Conservation (phyloP, 2,888 invertebrate species). For the Tachina lurida region DNA sequence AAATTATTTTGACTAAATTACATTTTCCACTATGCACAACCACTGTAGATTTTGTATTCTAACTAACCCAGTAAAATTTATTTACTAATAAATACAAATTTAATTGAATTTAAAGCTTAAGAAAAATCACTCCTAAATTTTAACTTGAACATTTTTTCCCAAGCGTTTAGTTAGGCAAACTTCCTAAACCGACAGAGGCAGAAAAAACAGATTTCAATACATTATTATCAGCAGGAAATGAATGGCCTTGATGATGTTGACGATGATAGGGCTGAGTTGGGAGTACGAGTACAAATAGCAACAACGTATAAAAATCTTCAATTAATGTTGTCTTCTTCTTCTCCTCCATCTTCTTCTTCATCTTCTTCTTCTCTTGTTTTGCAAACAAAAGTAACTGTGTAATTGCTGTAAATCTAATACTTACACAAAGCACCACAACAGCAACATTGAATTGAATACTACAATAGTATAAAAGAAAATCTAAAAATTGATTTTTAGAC, state of each 20-base stretch:
- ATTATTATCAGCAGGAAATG: constrained; percentile 9
- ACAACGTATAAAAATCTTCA: constrained; percentile 45
- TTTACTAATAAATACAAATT: neutral
- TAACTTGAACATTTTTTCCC: constrained; percentile 45
- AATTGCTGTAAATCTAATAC: constrained; percentile 65
- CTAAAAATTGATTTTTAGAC: constrained; percentile 46
- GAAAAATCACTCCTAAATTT: constrained; percentile 22
- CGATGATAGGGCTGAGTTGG: constrained; percentile 13
- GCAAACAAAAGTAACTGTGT: constrained; percentile 48
- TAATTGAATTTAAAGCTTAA: constrained; percentile 26
- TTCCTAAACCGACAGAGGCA: neutral
- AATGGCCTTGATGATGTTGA: constrained; percentile 14
- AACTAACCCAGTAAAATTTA: neutral
- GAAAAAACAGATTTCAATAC: constrained; percentile 43
- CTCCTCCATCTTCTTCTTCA: neutral
- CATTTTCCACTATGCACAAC: neutral
- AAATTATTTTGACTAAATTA: no score
- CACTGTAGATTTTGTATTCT: no score
- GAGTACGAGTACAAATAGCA: constrained; percentile 29
- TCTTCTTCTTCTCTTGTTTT: neutral
- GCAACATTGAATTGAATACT: constrained; percentile 15
- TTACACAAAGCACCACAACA: neutral
- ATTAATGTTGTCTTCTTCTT: constrained; percentile 38
- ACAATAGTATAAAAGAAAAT: constrained; percentile 45
- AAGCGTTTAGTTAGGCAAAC: constrained; percentile 46